These are phyloP conservation scores for Slavum lentiscoides DNA, from an alignment of 2,888 invertebrate species.

Conservation along the genomic window DNA sequence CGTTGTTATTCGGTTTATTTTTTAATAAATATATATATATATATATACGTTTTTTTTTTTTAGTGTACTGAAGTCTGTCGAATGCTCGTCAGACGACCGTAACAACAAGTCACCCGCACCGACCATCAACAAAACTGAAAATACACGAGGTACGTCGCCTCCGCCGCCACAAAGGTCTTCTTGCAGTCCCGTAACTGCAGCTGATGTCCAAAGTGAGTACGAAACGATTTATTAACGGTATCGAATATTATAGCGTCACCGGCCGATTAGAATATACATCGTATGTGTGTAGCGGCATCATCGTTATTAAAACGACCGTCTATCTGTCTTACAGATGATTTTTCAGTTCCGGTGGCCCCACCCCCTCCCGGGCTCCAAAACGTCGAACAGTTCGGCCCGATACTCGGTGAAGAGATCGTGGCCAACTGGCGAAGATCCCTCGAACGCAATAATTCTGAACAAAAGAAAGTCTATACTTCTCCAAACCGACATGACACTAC, in stretches of 20 bases:
- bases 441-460: conserved; percentile 62
- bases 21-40: too few relatives aligned
- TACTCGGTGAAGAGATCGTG: conserved; percentile 82
- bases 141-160: conserved; percentile 13
- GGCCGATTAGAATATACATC: background rate
- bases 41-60: too few relatives aligned
- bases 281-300: too few relatives aligned
- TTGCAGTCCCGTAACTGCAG: conserved; percentile 36
- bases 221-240: background rate
- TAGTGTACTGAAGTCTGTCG: conserved; percentile 44
- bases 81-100: conserved; percentile 47
- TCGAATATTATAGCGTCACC: background rate
- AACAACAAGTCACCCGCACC: conserved; percentile 30
- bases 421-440: conserved; percentile 75
- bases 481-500: conserved; percentile 49
- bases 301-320: conserved; percentile 30
- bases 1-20: conserved; percentile 22
- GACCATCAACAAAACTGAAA: conserved; percentile 35
- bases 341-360: conserved; percentile 55
- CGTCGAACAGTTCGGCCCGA: conserved; percentile 73
- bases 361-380: conserved; percentile 67
- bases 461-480: conserved; percentile 53
- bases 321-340: conserved; percentile 53
- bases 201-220: conserved; percentile 38
- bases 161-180: conserved; percentile 28